phyloP scores from a whole-genome alignment of 2,888 invertebrate genomes.

The Macaria liturata region DNA sequence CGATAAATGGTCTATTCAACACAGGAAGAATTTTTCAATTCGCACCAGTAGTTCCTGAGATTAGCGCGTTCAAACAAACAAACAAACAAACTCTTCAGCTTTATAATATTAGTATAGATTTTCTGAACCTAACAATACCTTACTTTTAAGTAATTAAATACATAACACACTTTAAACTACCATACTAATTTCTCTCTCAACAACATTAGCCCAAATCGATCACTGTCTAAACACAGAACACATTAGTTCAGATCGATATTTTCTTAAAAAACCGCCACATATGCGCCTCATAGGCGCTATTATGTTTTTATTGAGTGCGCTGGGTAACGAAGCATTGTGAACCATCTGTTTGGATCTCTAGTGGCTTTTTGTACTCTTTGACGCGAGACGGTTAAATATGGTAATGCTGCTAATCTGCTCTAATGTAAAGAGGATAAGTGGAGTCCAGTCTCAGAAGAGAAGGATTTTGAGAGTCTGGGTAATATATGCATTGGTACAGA shows the following conservation, averaged over 20 bases:
- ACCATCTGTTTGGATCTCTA: constrained; percentile 17
- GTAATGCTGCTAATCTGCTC: background rate
- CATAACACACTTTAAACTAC: background rate
- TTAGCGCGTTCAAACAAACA: no score
- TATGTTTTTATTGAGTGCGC: constrained; percentile 21
- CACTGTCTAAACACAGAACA: constrained; percentile 42
- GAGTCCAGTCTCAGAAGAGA: no score
- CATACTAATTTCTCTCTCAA: background rate
- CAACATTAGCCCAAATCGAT: constrained; percentile 36
- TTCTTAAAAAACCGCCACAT: constrained; percentile 18
- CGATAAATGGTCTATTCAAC: no score
- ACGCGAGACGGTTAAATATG: constrained; percentile 13
- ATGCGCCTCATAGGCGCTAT: constrained; percentile 13
- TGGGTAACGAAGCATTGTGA: constrained; percentile 21
- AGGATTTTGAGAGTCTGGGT: no score
- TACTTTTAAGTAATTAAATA: no score
- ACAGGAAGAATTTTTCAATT: no score
- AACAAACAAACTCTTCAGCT: no score
- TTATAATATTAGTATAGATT: no score
- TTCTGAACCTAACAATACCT: no score
- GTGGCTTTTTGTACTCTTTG: constrained; percentile 24
- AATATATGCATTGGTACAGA: no score
- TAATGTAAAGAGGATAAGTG: no score
- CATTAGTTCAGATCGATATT: constrained; percentile 11
- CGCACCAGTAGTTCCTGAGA: no score